phyloP scores from a whole-genome alignment of 2,888 invertebrate species.

The Crossocerus cetratus region DNA sequence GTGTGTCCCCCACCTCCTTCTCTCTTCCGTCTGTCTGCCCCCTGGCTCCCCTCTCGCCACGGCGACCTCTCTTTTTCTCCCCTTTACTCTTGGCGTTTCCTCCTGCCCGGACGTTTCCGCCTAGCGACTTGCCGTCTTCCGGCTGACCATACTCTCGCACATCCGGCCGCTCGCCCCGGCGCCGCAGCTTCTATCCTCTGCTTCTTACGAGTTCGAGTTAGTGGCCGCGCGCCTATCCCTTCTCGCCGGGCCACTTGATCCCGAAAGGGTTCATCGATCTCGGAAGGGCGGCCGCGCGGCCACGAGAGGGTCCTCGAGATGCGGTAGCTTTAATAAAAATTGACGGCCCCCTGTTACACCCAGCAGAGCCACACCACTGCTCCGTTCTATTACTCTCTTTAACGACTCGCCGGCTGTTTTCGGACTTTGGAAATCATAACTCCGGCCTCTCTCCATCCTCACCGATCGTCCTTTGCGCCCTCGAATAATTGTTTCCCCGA shows the following conservation, averaged over 20 bases:
- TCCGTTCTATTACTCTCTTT: conserved; percentile 51
- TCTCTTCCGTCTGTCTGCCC: conserved; percentile 1
- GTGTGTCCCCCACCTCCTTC: conserved; percentile 22
- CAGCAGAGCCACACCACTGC: no score
- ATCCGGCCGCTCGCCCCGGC: no score
- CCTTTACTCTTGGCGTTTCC: conserved; percentile 3
- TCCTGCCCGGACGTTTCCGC: background rate
- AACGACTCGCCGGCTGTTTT: conserved; percentile 19
- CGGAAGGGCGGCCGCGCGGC: background rate
- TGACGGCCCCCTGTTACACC: conserved; percentile 33
- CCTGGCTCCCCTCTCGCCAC: background rate
- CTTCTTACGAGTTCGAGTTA: background rate
- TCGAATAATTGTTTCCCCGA: no score
- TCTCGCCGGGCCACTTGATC: conserved; percentile 15
- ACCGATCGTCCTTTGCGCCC: no score
- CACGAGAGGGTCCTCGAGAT: conserved; percentile 26
- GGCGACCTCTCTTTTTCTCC: background rate
- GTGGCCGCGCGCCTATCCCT: background rate
- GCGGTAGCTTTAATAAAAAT: conserved; percentile 54
- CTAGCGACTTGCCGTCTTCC: no score
- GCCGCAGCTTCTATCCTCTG: background rate
- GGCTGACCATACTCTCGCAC: background rate
- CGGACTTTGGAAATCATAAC: no score
- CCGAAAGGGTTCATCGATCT: conserved; percentile 55
- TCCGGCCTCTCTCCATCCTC: no score